A percentile compares a stretch with the other conserved stretches of the same genome.
Conservation (phyloP, 2,113 vertebrate species). For the Microcebus jonahi region DNA sequence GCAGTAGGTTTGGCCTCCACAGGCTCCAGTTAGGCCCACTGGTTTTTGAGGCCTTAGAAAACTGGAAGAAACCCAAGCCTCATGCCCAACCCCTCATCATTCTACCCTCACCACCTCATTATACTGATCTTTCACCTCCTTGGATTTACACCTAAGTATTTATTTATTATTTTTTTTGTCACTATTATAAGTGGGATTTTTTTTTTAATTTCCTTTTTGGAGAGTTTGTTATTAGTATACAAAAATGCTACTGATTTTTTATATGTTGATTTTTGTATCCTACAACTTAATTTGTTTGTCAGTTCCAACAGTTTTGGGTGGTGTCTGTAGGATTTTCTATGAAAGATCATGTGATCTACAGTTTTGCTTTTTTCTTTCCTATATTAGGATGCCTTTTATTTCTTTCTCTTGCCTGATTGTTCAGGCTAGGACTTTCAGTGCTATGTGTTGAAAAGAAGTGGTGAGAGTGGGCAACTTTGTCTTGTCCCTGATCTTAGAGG, state of each 20-base stretch:
- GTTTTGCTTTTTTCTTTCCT: neutral
- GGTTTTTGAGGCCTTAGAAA: constrained; percentile 25
- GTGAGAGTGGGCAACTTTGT: neutral
- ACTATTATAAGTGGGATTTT: neutral
- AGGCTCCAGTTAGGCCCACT: neutral
- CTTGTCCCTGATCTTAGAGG: neutral
- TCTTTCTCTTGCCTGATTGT: neutral
- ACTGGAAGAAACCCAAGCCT: constrained; percentile 33
- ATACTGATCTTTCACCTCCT: neutral
- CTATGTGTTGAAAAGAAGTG: neutral
- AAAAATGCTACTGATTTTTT: no score
- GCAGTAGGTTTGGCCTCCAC: neutral
- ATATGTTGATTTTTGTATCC: no score
- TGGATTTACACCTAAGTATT: neutral
- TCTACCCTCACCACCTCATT: neutral
- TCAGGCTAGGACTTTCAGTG: neutral
- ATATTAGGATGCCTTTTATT: neutral
- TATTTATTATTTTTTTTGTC: neutral
- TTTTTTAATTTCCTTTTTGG: neutral
- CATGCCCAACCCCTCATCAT: constrained; percentile 27
- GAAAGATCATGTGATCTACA: neutral
- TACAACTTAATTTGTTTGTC: no score
- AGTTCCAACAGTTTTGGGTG: neutral
- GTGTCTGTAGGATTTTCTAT: neutral
- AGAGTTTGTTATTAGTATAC: neutral